Evolutionary conservation across 1,140 invertebrate species (phyloP).

Genomic region (Sminthurinus signatus): DNA sequence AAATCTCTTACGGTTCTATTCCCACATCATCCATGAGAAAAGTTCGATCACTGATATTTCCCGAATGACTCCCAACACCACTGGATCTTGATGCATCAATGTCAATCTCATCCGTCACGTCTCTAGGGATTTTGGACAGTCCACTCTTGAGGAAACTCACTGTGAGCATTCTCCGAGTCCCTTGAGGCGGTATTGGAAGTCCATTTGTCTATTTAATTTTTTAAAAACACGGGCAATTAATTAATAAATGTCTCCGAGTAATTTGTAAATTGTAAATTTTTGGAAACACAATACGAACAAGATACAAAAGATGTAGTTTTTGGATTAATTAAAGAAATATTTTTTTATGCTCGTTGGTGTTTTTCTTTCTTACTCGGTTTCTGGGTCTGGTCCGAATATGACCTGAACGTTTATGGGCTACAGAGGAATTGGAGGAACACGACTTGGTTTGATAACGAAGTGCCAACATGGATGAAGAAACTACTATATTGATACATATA

Average conservation of each 20-base stretch:
- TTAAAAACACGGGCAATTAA: no score
- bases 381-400: conserved; percentile 29
- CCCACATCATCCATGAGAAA: conserved; percentile 36
- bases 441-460: conserved; percentile 30
- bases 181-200: background rate
- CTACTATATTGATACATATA: conserved; percentile 35
- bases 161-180: conserved; percentile 28
- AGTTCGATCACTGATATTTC: conserved; percentile 21
- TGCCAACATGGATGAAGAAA: conserved; percentile 35
- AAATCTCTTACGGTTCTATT: conserved; percentile 32
- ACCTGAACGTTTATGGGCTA: conserved; percentile 4
- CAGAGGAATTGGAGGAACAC: background rate
- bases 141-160: conserved; percentile 39
- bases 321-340: no score
- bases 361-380: no score
- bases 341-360: no score
- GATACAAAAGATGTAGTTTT: no score
- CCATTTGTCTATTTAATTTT: no score
- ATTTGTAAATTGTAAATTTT: no score
- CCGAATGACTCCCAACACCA: background rate
- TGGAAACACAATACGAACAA: no score
- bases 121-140: conserved; percentile 28
- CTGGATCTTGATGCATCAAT: background rate
- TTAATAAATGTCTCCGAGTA: no score
- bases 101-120: conserved; percentile 23